phyloP scores from a whole-genome alignment of 2,113 vertebrate genomes.

The Progne subis region DNA sequence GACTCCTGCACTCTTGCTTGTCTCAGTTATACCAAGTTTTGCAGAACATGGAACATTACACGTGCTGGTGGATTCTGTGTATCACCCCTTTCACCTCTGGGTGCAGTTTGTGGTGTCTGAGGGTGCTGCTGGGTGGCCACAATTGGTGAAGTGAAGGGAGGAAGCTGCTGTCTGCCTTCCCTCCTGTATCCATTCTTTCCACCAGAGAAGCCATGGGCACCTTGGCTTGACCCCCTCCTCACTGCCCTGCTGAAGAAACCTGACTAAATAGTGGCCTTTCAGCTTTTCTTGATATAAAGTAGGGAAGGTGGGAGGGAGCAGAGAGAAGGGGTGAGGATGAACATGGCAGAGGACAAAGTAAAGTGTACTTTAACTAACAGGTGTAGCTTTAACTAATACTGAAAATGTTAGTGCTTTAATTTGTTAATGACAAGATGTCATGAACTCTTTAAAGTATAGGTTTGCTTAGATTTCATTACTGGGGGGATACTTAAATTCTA shows the following conservation, averaged over 20 bases:
- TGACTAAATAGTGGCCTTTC: not conserved
- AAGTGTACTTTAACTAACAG: not conserved
- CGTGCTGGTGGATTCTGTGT: not conserved
- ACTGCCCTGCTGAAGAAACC: not conserved
- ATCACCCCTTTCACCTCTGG: not conserved
- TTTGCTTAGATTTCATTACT: not conserved
- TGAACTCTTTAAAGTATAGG: not conserved
- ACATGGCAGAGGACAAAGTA: not conserved
- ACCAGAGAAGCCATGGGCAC: not conserved
- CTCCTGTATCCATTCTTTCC: not conserved
- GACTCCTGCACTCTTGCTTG: not conserved
- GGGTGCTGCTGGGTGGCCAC: not conserved
- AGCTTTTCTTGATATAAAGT: not conserved
- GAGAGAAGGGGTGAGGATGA: not conserved
- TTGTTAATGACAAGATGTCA: not conserved
- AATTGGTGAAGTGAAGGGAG: not conserved
- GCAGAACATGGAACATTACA: not conserved
- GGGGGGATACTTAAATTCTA: not conserved
- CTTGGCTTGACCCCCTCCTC: not conserved
- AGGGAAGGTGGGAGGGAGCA: not conserved
- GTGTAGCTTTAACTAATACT: not conserved
- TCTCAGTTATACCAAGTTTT: not conserved
- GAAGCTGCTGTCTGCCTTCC: not conserved
- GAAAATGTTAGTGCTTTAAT: not conserved
- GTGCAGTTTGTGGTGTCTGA: not conserved